phyloP scores from a whole-genome alignment of 1,140 invertebrate species.

The Trichomalopsis sarcophagae region DNA sequence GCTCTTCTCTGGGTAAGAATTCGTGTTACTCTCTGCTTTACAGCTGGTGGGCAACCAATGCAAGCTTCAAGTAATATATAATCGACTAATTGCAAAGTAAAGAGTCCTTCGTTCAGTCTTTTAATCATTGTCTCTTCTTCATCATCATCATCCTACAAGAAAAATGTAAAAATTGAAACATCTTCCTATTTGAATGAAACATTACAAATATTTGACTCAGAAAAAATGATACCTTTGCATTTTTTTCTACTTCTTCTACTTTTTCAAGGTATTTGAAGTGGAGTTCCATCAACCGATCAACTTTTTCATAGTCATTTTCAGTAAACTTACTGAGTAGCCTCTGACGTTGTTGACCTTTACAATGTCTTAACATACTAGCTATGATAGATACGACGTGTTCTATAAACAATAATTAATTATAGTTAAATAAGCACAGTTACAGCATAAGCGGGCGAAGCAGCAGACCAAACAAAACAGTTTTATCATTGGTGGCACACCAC shows the following conservation, averaged over 20 bases:
- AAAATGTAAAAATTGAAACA: slow-evolving; percentile 29
- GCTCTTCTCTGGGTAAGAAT: slow-evolving; percentile 92
- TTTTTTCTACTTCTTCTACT: slow-evolving; percentile 90
- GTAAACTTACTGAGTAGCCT: slow-evolving; percentile 96
- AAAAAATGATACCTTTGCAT: slow-evolving; percentile 66
- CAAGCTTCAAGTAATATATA: slow-evolving; percentile 96
- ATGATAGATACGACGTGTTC: slow-evolving; percentile 97
- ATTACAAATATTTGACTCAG: slow-evolving; percentile 9
- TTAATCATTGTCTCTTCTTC: slow-evolving; percentile 92
- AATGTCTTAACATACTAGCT: slow-evolving; percentile 93
- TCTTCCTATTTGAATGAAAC: slow-evolving; percentile 20
- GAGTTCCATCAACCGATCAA: slow-evolving; percentile 95
- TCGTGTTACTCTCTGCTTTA: slow-evolving; percentile 92
- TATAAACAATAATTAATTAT: slow-evolving; percentile 67
- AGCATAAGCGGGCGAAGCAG: too few species aligned
- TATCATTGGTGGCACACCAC: too few species aligned
- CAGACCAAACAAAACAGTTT: too few species aligned
- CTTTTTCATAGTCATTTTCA: slow-evolving; percentile 99
- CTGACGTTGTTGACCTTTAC: slow-evolving; percentile 91
- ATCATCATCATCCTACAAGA: slow-evolving; percentile 78
- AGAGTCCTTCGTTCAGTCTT: slow-evolving; percentile 93
- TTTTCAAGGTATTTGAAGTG: slow-evolving; percentile 98
- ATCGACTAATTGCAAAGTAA: slow-evolving; percentile 96
- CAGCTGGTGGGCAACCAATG: slow-evolving; percentile 81
- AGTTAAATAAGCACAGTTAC: too few species aligned